phyloP scores from a whole-genome alignment of 1,140 invertebrate genomes.

The Leptopilina boulardi region DNA sequence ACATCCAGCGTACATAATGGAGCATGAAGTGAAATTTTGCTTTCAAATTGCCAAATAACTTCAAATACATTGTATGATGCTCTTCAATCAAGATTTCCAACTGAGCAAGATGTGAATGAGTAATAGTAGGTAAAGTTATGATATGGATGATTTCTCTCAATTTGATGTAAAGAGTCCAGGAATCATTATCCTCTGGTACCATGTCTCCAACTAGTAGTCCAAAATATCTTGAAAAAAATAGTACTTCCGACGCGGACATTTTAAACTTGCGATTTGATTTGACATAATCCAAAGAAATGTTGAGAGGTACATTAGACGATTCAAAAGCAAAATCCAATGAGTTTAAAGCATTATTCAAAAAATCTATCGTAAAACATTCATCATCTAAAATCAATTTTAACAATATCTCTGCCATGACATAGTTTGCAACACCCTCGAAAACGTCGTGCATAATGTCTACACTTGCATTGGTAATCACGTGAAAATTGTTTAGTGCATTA shows the following conservation, averaged over 20 bases:
- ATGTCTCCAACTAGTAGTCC: slow-evolving; percentile 34
- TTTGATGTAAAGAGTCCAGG: slow-evolving; percentile 37
- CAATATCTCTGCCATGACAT: slow-evolving; percentile 42
- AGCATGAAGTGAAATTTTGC: slow-evolving; percentile 32
- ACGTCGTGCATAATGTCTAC: too few species aligned
- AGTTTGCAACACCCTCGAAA: slow-evolving; percentile 45
- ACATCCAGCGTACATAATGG: slow-evolving; percentile 35
- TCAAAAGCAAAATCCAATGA: slow-evolving; percentile 39
- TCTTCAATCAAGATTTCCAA: not conserved
- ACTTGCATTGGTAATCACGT: slow-evolving; percentile 38
- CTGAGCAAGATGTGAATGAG: not conserved
- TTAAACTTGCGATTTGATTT: slow-evolving; percentile 39
- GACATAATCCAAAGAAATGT: slow-evolving; percentile 39
- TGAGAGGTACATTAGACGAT: slow-evolving; percentile 38
- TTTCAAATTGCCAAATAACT: slow-evolving; percentile 24
- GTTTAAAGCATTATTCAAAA: slow-evolving; percentile 33
- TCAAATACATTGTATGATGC: not conserved
- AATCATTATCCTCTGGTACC: not conserved
- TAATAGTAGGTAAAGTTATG: not conserved
- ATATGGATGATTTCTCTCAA: not conserved
- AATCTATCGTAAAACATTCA: slow-evolving; percentile 41
- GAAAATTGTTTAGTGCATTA: slow-evolving; percentile 39
- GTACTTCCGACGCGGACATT: slow-evolving; percentile 41
- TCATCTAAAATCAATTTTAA: slow-evolving; percentile 35
- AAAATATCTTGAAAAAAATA: slow-evolving; percentile 47